Evolutionary conservation across 2,888 invertebrate species (phyloP), one percentile per base, ranked within the genome.

Genomic region (Drosophila barbarae): DNA sequence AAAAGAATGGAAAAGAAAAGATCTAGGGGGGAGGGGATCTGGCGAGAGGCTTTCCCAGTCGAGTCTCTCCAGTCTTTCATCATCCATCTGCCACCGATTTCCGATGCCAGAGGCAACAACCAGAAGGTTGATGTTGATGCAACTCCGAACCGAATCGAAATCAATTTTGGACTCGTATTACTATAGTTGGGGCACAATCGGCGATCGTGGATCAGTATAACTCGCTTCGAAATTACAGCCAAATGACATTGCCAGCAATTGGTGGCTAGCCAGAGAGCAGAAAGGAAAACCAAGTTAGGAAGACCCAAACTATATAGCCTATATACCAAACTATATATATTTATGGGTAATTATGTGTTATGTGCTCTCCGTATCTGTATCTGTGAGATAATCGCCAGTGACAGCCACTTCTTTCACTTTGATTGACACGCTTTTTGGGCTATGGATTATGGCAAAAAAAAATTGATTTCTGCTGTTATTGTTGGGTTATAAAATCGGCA

Each of bases 331-430:
- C 67, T 30, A 76, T 77, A 30, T 77, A 30, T 47, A 46, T 46
- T 75, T 69, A 73, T 58, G 58, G 50, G 71, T 41, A 71, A 76
- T 74, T 76, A 77, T 74, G 70, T 55, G 55, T 68, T 68, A 68
- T 68, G 61, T 18, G 18, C 18, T 18, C 18, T 18, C 18, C 18
- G 18, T 18, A 18, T 18, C 18, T 18, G 7, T 26, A 5, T 26
- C 26, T 61, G 60, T 76, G 77, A 71, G 74, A 70, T 80, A 79
- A 79, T 78, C 76, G 69, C 42, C 42, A 49, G 23, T 23, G 23
- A 23, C 23, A 12, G 41, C 49, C 55, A 63, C 54, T 73, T 77
- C 80, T 81, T 81, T 81, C 81, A 73, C 78, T 73, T 71, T 58
- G 71, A 72, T 75, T 74, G 71, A 71, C 63, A 69, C 34, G 59